Percentiles rank a stretch among this genome's conserved stretches.
phyloP scores from a whole-genome alignment of 1,140 invertebrate species.

The Drosophila kurseongensis region DNA sequence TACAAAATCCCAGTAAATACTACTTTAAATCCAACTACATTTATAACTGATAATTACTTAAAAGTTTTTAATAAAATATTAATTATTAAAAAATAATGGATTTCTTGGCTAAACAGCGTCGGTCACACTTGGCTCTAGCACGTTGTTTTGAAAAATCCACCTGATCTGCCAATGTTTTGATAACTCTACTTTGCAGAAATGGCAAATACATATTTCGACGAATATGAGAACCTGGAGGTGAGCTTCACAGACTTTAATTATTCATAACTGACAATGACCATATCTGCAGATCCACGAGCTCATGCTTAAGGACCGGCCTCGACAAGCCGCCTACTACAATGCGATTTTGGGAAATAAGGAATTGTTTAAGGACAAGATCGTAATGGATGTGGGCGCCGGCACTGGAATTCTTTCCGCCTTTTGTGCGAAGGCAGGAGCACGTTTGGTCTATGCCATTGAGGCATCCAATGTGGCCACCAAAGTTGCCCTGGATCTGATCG shows the following conservation, averaged over 20 bases:
- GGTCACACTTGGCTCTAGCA: constrained; percentile 11
- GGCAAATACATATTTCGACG: constrained; percentile 63
- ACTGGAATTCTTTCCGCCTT: constrained; percentile 98
- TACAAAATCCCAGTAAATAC: too few species aligned
- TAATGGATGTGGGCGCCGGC: constrained; percentile 98
- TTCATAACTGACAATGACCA: background rate
- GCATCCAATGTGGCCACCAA: constrained; percentile 94
- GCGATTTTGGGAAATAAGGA: constrained; percentile 91
- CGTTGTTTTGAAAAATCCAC: constrained; percentile 39
- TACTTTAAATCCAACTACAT: too few species aligned
- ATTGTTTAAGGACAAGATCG: constrained; percentile 89
- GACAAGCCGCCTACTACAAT: constrained; percentile 93
- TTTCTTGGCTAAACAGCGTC: background rate
- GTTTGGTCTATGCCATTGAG: constrained; percentile 96
- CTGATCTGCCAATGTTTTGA: constrained; percentile 21
- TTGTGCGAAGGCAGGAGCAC: constrained; percentile 96
- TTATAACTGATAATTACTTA: too few species aligned
- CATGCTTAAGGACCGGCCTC: constrained; percentile 92
- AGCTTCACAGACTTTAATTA: background rate
- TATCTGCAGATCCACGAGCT: constrained; percentile 89
- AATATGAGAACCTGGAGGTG: constrained; percentile 76
- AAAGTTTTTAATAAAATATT: too few species aligned
- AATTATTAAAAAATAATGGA: too few species aligned
- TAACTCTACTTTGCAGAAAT: constrained; percentile 6
- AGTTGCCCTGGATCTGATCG: constrained; percentile 93